Conservation (phyloP, 2,888 invertebrate species). For the Cataglyphis altisquamis region DNA sequence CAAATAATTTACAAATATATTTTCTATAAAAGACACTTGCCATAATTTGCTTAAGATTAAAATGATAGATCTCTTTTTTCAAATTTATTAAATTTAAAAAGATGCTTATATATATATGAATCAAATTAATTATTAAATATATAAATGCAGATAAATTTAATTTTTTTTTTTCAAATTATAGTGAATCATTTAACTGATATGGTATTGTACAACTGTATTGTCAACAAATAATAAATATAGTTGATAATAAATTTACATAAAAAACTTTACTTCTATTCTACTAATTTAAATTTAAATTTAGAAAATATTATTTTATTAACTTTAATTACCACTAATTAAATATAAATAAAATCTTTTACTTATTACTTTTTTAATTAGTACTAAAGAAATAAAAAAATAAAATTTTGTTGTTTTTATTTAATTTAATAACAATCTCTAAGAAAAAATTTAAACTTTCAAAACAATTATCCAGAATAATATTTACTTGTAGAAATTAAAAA, state of each 20-base stretch:
- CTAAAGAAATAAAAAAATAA: neutral
- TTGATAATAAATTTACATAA: neutral
- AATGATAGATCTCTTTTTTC: slow-evolving; percentile 39
- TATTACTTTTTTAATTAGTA: neutral
- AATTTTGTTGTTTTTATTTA: neutral
- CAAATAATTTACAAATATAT: slow-evolving; percentile 61
- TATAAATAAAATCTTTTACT: neutral
- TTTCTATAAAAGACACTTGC: slow-evolving; percentile 5
- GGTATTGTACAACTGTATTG: neutral
- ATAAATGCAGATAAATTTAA: neutral
- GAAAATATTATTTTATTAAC: neutral
- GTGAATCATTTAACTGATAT: neutral
- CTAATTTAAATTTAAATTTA: neutral
- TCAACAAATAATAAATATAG: neutral
- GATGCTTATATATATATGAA: neutral
- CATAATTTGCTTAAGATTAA: slow-evolving; percentile 1
- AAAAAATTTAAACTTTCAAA: neutral
- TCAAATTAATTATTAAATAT: slow-evolving; percentile 1
- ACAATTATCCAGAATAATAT: neutral
- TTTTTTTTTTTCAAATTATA: neutral
- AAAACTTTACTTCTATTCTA: neutral
- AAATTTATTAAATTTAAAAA: neutral
- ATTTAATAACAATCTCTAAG: neutral
- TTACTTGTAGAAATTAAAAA: neutral
- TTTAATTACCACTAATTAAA: neutral